phyloP scores from a whole-genome alignment of 2,113 vertebrate genomes.

The Labrus mixtus region DNA sequence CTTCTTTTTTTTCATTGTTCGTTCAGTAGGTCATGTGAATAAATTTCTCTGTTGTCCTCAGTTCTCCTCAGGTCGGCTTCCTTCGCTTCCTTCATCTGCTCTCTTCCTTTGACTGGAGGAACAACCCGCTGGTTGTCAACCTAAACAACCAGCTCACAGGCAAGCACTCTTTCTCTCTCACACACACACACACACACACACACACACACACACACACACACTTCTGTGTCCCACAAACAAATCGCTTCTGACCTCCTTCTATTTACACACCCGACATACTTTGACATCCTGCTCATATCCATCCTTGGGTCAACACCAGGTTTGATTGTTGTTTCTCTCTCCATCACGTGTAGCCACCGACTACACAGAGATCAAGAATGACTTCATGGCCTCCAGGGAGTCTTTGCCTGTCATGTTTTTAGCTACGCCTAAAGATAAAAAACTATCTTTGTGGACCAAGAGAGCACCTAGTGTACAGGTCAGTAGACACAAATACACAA shows the following conservation, averaged over 20 bases:
- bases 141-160: constrained; percentile 91
- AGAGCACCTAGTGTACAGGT: constrained; percentile 90
- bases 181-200: neutral
- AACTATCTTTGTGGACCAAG: constrained; percentile 91
- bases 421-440: constrained; percentile 91
- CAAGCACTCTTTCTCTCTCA: constrained; percentile 67
- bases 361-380: constrained; percentile 90
- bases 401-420: constrained; percentile 92
- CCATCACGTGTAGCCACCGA: constrained; percentile 84
- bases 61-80: constrained; percentile 95
- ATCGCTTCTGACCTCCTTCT: constrained; percentile 52
- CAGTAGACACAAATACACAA: constrained; percentile 45
- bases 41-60: constrained; percentile 61
- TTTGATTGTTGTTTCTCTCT: constrained; percentile 52
- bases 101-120: constrained; percentile 96
- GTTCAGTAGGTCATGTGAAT: constrained; percentile 63
- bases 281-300: constrained; percentile 56
- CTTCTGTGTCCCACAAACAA: constrained; percentile 46
- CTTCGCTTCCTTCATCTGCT: constrained; percentile 93
- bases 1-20: constrained; percentile 43
- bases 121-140: constrained; percentile 92
- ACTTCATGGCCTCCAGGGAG: constrained; percentile 88
- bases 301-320: constrained; percentile 5
- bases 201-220: neutral
- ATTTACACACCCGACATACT: constrained; percentile 50